phyloP scores from a whole-genome alignment of 1,140 invertebrate species.

The Bombus difficillimus region DNA sequence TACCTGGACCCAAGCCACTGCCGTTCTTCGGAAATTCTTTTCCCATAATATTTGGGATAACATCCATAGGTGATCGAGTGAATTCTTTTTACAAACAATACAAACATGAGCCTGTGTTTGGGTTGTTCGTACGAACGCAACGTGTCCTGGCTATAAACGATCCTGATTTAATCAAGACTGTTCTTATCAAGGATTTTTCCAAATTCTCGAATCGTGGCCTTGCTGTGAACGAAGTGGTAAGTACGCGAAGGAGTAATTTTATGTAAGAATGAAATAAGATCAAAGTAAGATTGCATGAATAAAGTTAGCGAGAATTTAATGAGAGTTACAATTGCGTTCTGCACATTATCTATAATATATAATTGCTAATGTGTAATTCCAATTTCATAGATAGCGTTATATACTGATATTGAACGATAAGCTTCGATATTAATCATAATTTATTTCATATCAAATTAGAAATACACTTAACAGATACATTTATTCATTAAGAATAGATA shows the following conservation, averaged over 20 bases:
- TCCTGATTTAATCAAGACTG: conserved; percentile 78
- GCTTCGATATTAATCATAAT: too few relatives aligned
- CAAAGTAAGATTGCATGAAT: too few relatives aligned
- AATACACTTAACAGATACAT: too few relatives aligned
- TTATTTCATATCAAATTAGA: too few relatives aligned
- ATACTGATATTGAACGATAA: too few relatives aligned
- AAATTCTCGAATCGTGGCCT: conserved; percentile 78
- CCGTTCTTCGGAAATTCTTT: conserved; percentile 73
- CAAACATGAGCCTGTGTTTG: conserved; percentile 75
- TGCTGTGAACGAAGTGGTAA: conserved; percentile 63
- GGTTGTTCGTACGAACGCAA: conserved; percentile 73
- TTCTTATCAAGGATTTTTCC: conserved; percentile 82
- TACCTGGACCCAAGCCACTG: conserved; percentile 68
- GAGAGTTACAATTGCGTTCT: too few relatives aligned
- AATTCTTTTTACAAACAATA: conserved; percentile 64
- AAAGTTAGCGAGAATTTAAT: too few relatives aligned
- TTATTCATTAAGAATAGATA: too few relatives aligned
- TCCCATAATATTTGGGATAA: conserved; percentile 44
- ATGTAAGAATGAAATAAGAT: not conserved
- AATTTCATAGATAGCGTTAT: too few relatives aligned
- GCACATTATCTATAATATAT: too few relatives aligned
- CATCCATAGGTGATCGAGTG: conserved; percentile 41
- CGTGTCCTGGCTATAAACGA: conserved; percentile 77
- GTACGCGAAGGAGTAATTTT: not conserved
- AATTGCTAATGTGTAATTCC: too few relatives aligned